Conservation (phyloP, 2,797 vertebrate species). For the Zonotrichia albicollis region DNA sequence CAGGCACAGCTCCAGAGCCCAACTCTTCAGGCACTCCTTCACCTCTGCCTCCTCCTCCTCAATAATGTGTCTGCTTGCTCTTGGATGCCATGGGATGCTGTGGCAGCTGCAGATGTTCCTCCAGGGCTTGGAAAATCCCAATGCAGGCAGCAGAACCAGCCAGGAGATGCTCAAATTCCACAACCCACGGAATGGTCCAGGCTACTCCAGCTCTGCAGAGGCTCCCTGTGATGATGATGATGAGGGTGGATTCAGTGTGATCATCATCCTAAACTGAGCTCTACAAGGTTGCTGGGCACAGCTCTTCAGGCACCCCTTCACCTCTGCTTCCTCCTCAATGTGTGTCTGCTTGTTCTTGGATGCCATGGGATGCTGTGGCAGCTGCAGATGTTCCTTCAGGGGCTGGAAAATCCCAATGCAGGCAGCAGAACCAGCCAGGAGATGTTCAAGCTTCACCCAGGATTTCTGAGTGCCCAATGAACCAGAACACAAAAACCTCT, state of each 20-base stretch:
- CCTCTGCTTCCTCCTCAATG: background rate
- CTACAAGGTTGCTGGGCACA: background rate
- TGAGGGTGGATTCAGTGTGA: background rate
- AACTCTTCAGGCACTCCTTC: no score
- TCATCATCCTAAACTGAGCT: background rate
- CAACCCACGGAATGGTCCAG: background rate
- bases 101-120: background rate
- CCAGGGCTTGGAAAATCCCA: background rate
- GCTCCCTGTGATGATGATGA: fast-evolving
- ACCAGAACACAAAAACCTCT: background rate
- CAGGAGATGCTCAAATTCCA: background rate
- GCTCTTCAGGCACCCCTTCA: background rate
- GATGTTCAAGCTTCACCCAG: background rate
- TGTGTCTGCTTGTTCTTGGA: background rate
- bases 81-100: background rate
- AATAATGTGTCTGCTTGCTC: fast-evolving
- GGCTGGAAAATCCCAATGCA: background rate
- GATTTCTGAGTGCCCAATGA: background rate
- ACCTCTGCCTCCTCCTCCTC: background rate
- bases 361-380: background rate
- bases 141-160: background rate
- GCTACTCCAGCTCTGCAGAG: background rate
- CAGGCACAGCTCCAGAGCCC: no score
- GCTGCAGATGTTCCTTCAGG: background rate
- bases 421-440: background rate